A percentile compares a stretch with the other conserved stretches of the same genome.
These are phyloP conservation scores for Todiramphus saurophagus DNA, from an alignment of 2,113 vertebrate species.

Conservation along the genomic window DNA sequence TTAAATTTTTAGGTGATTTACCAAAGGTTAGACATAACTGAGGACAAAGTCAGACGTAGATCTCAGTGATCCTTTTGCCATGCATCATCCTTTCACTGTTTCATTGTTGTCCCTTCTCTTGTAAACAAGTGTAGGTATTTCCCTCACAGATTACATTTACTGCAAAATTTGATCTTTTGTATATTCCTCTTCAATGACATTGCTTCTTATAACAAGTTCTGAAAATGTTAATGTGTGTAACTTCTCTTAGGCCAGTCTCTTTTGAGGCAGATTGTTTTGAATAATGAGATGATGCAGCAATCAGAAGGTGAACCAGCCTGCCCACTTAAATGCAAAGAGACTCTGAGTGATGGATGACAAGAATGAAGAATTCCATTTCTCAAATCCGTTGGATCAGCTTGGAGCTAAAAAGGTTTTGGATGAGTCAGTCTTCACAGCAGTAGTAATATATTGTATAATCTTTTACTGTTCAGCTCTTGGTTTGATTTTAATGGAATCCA, in stretches of 20 bases:
- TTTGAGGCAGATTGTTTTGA: conserved; percentile 65
- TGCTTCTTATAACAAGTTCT: background rate
- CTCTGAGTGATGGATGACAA: conserved; percentile 53
- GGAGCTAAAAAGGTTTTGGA: conserved; percentile 85
- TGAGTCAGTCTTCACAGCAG: conserved; percentile 79
- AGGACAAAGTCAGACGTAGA: background rate
- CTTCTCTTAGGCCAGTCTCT: conserved; percentile 82
- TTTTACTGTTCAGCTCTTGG: background rate
- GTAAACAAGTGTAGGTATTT: background rate
- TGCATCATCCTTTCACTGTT: background rate
- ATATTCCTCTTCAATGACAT: background rate
- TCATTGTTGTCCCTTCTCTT: background rate
- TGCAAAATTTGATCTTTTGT: background rate
- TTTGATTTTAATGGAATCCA: background rate
- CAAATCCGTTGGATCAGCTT: conserved; percentile 84
- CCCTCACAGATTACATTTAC: background rate
- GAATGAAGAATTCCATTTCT: conserved; percentile 86
- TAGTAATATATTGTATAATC: background rate
- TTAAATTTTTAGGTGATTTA: background rate
- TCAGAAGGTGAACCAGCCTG: conserved; percentile 68
- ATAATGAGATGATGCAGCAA: background rate
- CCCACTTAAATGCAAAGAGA: conserved; percentile 68
- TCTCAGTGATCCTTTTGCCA: background rate
- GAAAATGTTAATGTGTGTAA: background rate
- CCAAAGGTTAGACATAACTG: background rate